Conservation (phyloP, 2,797 vertebrate species). For the Clamator glandarius region DNA sequence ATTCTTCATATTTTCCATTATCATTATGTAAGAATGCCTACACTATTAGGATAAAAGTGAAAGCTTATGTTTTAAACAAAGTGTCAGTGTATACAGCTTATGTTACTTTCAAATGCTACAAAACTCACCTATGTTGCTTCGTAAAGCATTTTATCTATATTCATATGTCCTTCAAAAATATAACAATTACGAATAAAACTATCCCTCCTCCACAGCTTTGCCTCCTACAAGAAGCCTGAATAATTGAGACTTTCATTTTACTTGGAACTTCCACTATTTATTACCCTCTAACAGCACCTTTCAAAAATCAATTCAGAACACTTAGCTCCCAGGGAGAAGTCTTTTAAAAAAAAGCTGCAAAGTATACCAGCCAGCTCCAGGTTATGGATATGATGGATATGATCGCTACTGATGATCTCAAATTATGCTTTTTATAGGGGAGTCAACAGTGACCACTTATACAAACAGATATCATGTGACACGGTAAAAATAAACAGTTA, state of each 20-base stretch:
- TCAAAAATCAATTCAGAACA: conserved; percentile 29
- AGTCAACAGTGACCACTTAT: background rate
- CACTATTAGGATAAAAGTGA: background rate
- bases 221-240: conserved; percentile 14
- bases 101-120: background rate
- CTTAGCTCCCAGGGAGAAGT: background rate
- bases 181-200: background rate
- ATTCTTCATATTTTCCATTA: background rate
- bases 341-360: background rate
- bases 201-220: background rate
- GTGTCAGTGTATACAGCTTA: background rate
- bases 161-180: background rate
- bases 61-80: background rate
- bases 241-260: background rate
- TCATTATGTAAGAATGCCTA: background rate
- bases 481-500: background rate
- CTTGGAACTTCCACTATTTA: conserved; percentile 33
- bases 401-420: background rate
- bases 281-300: conserved; percentile 31
- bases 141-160: background rate
- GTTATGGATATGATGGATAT: background rate
- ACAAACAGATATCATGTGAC: background rate
- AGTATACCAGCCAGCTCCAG: background rate
- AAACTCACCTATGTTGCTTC: background rate
- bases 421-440: background rate